Evolutionary conservation across 2,113 vertebrate genomes (phyloP).

Genomic region (Ploceus nigricollis): DNA sequence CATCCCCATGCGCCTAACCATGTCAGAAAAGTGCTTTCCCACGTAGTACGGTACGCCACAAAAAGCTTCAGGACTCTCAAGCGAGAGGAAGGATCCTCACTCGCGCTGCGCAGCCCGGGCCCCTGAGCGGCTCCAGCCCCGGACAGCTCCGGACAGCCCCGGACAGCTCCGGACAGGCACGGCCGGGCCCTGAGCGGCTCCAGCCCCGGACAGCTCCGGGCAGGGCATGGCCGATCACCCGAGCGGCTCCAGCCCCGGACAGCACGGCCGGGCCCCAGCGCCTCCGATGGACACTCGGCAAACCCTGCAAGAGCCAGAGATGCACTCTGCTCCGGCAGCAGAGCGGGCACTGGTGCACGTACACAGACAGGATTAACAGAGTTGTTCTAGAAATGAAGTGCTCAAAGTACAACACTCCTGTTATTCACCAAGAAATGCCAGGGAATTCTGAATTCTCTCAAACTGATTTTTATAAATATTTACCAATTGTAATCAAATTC

Average conservation of each 20-base stretch:
- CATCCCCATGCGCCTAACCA: not conserved
- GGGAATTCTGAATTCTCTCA: not conserved
- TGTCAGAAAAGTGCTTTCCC: not conserved
- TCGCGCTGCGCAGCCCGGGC: fast-evolving
- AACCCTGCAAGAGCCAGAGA: not conserved
- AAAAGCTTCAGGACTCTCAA: too few species aligned
- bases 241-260: fast-evolving
- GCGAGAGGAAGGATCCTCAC: fast-evolving
- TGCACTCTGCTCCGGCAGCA: not conserved
- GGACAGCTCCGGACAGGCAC: not conserved
- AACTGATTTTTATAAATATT: not conserved
- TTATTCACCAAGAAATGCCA: not conserved
- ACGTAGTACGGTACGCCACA: fast-evolving
- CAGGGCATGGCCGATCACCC: fast-evolving
- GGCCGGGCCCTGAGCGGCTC: not conserved
- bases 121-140: not conserved
- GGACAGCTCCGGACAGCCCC: not conserved
- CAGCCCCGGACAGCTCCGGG: not conserved
- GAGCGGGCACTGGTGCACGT: fast-evolving
- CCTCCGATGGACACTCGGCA: not conserved
- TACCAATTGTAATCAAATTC: not conserved
- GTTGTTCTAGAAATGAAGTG: not conserved
- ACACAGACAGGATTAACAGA: not conserved
- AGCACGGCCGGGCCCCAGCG: fast-evolving
- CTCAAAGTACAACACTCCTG: not conserved